Evolutionary conservation across 2,888 invertebrate genomes (phyloP).

Genomic region (Drosophila rellima): DNA sequence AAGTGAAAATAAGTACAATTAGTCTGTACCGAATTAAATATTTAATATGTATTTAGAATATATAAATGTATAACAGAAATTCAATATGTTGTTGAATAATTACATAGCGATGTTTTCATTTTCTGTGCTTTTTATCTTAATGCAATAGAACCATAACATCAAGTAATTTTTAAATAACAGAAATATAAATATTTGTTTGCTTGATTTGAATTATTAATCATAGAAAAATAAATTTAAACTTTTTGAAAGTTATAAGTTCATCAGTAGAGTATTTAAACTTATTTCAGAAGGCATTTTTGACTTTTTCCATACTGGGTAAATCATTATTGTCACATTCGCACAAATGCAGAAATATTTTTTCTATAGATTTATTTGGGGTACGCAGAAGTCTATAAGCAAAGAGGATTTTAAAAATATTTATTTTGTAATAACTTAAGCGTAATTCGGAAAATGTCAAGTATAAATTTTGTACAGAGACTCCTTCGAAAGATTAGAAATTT

Average conservation of each 20-base stretch:
- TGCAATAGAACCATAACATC: conserved; percentile 49
- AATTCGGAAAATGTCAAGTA: background rate
- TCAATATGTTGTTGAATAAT: conserved; percentile 39
- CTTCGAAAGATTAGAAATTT: background rate
- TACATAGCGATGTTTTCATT: conserved; percentile 20
- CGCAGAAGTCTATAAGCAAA: background rate
- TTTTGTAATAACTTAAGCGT: background rate
- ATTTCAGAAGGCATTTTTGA: background rate
- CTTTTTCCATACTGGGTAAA: background rate
- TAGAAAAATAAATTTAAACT: background rate
- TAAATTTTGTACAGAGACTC: background rate
- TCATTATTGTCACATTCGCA: background rate
- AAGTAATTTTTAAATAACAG: too few relatives aligned
- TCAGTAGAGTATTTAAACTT: background rate
- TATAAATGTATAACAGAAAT: conserved; percentile 39
- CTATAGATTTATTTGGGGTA: background rate
- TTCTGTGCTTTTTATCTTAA: conserved; percentile 24
- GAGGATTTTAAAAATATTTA: background rate
- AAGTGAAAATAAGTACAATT: conserved; percentile 67
- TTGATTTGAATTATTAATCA: background rate
- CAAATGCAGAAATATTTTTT: background rate
- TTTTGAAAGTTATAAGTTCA: background rate
- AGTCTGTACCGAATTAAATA: conserved; percentile 53
- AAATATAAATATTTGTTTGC: background rate
- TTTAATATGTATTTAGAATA: conserved; percentile 30